Conservation (phyloP, 2,797 vertebrate genomes). For the Anguilla obscura region DNA sequence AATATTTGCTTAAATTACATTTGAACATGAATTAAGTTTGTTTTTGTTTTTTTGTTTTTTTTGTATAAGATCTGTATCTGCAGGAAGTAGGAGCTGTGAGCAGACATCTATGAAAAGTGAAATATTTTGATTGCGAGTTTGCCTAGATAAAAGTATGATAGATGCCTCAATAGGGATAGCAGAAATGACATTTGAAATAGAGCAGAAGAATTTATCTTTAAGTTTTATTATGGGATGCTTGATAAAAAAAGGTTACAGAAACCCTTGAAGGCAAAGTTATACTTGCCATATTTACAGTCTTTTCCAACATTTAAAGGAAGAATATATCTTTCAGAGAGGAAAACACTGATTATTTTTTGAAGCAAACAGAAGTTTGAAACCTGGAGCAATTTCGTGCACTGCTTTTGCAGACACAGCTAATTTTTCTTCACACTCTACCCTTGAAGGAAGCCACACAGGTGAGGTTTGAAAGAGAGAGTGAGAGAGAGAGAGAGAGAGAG, state of each 20-base stretch:
- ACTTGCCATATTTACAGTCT: not conserved
- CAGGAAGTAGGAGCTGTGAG: not conserved
- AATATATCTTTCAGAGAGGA: not conserved
- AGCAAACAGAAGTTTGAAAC: not conserved
- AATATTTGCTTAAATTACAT: not conserved
- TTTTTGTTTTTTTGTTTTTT: not conserved
- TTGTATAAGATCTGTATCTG: not conserved
- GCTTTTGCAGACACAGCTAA: not conserved
- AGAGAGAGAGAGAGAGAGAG: too few relatives aligned
- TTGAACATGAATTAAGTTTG: not conserved
- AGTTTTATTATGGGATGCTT: constrained; percentile 17
- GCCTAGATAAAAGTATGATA: not conserved
- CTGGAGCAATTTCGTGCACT: not conserved
- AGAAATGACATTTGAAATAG: not conserved
- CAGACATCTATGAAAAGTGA: not conserved
- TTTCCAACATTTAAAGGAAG: not conserved
- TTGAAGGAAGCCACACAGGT: constrained; percentile 11
- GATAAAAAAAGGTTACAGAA: constrained; percentile 18
- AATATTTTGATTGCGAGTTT: not conserved
- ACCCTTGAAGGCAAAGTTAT: not conserved
- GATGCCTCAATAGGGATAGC: not conserved
- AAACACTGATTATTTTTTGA: not conserved
- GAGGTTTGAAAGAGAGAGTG: too few relatives aligned
- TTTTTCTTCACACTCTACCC: not conserved
- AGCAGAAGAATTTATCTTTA: constrained; percentile 17